Evolutionary conservation across 1,140 invertebrate species (phyloP), one percentile per base, ranked within the genome.

Genomic region (Temnothorax nylanderi): DNA sequence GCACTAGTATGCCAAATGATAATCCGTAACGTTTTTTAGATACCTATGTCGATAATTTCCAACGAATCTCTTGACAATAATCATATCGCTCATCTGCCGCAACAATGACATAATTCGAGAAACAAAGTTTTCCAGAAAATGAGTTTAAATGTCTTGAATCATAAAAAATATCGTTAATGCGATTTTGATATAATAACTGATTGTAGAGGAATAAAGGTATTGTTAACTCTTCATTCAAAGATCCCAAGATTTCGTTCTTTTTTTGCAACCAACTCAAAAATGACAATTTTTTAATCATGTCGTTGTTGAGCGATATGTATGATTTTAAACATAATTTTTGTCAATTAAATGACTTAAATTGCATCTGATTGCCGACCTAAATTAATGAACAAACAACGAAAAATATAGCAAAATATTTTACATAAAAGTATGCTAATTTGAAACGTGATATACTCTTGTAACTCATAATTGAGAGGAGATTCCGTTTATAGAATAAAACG

Each of bases 301-400:
- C 11, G 47, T 47, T 11, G 11, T 10, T 0, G 51, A 54, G 18
- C 5, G 21, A 51, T 58, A 86, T 77, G 75, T 69, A 47, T 62
- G 54, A 85, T 37, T 76, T 44, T 58, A 56, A 49, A 90, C 49
- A 58, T 90, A 75, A 82, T 44, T 69, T 78, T 56, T 89, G 82
- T 47, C 64, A 84, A 65, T 65, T 87, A 87, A 77, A 89, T 88
- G 81, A 82, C 51, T 77, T 67, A 16, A 54, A 75, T 75, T 49
- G 60, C 51, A 71, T 82, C 51, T 37, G 75, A 58, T 21, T 47
- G 58, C 77, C 54, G 74, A 65, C 37, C 37, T 67, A 77, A 87
- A 60, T 84, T 78, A 87, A 85, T 21, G 2, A 56, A 54, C 10
- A 5, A 81, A 21, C n/a, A 67, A 71, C 10, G 3, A 60, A 74